These are phyloP conservation scores for Rafetus swinhoei DNA, from an alignment of 2,113 vertebrate genomes.

Conservation along the genomic window DNA sequence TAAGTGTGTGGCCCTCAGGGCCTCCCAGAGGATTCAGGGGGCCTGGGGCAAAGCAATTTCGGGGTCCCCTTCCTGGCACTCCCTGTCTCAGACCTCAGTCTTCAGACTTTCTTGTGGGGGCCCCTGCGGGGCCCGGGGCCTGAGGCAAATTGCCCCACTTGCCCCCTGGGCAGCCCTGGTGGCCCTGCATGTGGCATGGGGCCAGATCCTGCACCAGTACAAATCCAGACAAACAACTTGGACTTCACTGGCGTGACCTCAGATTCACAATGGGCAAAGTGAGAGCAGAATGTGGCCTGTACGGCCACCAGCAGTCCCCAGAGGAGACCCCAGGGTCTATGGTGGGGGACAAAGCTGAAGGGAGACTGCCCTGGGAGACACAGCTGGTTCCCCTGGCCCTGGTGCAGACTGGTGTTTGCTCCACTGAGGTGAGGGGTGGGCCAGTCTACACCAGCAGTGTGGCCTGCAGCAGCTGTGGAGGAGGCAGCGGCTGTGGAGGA, in stretches of 20 bases:
- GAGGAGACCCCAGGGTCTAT: accelerated
- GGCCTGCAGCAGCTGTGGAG: not conserved
- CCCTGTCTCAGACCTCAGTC: too few relatives aligned
- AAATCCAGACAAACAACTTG: not conserved
- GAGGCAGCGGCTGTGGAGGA: too few relatives aligned
- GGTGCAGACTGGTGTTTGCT: not conserved
- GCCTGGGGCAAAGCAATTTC: too few relatives aligned
- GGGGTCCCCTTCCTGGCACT: too few relatives aligned
- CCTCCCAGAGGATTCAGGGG: too few relatives aligned
- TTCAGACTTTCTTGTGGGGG: too few relatives aligned
- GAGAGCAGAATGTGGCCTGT: not conserved
- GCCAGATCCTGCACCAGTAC: not conserved
- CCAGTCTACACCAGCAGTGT: not conserved
- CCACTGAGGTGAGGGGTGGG: not conserved
- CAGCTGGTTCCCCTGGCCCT: not conserved
- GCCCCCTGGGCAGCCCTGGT: too few relatives aligned
- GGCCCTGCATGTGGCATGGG: too few relatives aligned
- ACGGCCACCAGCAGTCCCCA: not conserved
- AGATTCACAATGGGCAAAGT: not conserved
- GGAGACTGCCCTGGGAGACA: too few relatives aligned
- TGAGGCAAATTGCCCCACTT: too few relatives aligned
- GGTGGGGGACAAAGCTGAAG: not conserved
- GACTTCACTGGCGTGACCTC: not conserved
- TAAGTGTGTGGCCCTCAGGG: not conserved
- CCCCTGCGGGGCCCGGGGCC: too few relatives aligned